Conservation (phyloP, 2,113 vertebrate genomes). For the Sitta europaea region DNA sequence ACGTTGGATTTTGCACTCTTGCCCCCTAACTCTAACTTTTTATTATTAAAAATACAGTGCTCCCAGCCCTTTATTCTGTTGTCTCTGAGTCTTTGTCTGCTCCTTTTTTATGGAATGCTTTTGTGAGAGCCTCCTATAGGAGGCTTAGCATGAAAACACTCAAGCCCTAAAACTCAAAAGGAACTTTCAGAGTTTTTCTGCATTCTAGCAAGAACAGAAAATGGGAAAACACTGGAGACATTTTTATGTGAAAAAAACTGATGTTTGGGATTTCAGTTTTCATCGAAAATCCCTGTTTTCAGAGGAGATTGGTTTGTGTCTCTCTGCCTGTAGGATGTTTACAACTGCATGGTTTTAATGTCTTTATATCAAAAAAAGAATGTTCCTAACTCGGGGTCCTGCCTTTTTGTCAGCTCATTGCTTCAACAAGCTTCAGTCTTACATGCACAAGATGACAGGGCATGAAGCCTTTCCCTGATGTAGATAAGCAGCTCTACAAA, state of each 20-base stretch:
- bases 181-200: neutral
- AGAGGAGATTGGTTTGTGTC: neutral
- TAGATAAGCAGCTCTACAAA: neutral
- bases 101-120: neutral
- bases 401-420: neutral
- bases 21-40: neutral
- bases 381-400: neutral
- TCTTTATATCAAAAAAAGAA: neutral
- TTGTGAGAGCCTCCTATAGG: neutral
- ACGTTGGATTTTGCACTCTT: accelerated
- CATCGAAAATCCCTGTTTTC: neutral
- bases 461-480: neutral
- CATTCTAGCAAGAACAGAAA: neutral
- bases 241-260: neutral
- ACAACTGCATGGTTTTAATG: neutral
- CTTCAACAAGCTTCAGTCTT: neutral
- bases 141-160: neutral
- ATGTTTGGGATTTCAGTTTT: neutral
- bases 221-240: neutral
- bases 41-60: neutral
- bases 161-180: neutral
- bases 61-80: neutral
- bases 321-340: neutral
- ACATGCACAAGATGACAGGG: neutral
- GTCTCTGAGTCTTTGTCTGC: neutral